phyloP scores from a whole-genome alignment of 2,888 invertebrate genomes.

The Octodonta nipae region DNA sequence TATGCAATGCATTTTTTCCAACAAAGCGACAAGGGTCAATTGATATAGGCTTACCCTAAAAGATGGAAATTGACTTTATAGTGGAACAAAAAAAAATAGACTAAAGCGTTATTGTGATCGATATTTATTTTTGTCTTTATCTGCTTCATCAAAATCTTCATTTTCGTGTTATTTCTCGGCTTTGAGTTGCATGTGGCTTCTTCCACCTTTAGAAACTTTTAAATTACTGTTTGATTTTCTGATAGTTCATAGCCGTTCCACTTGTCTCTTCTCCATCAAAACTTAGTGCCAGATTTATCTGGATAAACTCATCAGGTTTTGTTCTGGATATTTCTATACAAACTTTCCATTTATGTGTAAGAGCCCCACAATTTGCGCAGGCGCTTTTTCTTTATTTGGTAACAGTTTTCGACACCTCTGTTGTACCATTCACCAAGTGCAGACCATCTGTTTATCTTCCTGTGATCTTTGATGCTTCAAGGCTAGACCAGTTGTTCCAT shows the following conservation, averaged over 20 bases:
- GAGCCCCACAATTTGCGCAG: slow-evolving; percentile 96
- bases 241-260: slow-evolving; percentile 93
- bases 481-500: slow-evolving; percentile 83
- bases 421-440: slow-evolving; percentile 71
- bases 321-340: slow-evolving; percentile 93
- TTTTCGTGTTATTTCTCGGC: slow-evolving; percentile 70
- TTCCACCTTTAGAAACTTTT: slow-evolving; percentile 42
- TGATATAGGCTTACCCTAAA: too few relatives aligned
- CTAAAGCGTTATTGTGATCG: too few relatives aligned
- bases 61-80: too few relatives aligned
- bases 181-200: slow-evolving; percentile 78
- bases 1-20: too few relatives aligned
- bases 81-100: too few relatives aligned
- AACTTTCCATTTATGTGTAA: slow-evolving; percentile 91
- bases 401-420: slow-evolving; percentile 69
- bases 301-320: slow-evolving; percentile 79
- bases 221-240: slow-evolving; percentile 78
- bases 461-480: slow-evolving; percentile 95
- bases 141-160: slow-evolving; percentile 53
- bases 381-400: slow-evolving; percentile 87
- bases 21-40: too few relatives aligned
- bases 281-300: slow-evolving; percentile 65
- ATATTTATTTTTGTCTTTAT: slow-evolving; percentile 84
- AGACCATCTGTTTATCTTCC: slow-evolving; percentile 64
- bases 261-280: slow-evolving; percentile 89